Evolutionary conservation across 1,140 invertebrate genomes (phyloP).

Genomic region (Bombus turneri): DNA sequence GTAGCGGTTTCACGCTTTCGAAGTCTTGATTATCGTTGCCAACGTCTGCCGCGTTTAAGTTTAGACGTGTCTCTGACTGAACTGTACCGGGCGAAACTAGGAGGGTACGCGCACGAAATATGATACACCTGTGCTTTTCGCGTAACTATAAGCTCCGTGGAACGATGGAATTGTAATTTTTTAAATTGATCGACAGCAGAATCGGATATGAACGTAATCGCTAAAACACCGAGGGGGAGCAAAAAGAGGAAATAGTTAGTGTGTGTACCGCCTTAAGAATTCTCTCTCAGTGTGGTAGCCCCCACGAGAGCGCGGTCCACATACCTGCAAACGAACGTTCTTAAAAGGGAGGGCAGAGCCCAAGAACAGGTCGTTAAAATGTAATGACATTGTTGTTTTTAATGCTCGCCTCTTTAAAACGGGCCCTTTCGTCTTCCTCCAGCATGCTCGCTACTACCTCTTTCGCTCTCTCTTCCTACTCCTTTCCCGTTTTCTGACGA

Average conservation of each 20-base stretch:
- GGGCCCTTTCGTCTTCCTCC: slow-evolving; percentile 65
- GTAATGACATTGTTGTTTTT: slow-evolving; percentile 79
- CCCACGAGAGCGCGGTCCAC: slow-evolving; percentile 63
- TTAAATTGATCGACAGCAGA: background rate
- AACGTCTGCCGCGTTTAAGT: slow-evolving; percentile 7
- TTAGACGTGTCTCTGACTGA: background rate
- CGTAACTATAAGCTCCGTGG: background rate
- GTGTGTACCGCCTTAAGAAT: slow-evolving; percentile 50
- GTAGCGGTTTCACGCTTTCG: background rate
- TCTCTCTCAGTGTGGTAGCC: slow-evolving; percentile 41
- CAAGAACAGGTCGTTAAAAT: slow-evolving; percentile 78
- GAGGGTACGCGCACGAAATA: background rate
- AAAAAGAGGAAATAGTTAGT: slow-evolving; percentile 21
- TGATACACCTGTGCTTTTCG: background rate
- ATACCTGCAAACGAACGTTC: slow-evolving; percentile 73
- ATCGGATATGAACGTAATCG: background rate
- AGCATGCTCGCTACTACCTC: slow-evolving; percentile 53
- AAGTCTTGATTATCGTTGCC: slow-evolving; percentile 3
- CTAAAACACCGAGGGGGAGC: too few relatives aligned
- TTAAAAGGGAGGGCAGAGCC: slow-evolving; percentile 71
- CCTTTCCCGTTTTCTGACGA: slow-evolving; percentile 40
- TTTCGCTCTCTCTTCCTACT: slow-evolving; percentile 44
- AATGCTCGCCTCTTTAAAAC: slow-evolving; percentile 76
- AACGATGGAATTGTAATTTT: background rate
- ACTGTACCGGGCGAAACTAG: background rate